Evolutionary conservation across 2,113 vertebrate genomes (phyloP), one percentile per base, ranked within the genome.

Genomic region (Rhombomys opimus): DNA sequence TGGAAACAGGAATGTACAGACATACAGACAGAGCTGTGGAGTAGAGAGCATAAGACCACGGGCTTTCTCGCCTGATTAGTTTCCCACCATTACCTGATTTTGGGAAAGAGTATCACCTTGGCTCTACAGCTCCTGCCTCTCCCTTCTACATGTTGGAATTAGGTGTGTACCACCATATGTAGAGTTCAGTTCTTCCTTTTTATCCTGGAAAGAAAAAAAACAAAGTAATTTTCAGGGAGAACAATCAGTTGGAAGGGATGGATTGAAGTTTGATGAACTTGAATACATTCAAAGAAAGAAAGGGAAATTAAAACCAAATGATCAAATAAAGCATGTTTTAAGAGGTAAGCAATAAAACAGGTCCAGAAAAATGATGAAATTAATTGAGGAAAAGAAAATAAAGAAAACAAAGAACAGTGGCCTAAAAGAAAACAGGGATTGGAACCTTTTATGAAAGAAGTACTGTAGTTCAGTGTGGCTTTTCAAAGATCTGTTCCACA

Each of bases 151-250:
- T 78, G 46, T 27, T 78, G 30, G 25, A 52, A 78, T 52, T 52
- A 78, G 25, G 25, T 30, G 17, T 50, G 46, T 77, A 52, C 75
- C 25, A 77, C 13, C 7, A 7, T 17, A 38, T n/a, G 8, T 10
- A 25, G 41, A 15, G 27, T 17, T 73, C 72, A 9, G 9, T 32
- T 32, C 11, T 68, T 95, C 87, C 3, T 95, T 75, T 87, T 27
- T 93, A 61, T 57, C 30, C 25, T 89, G 54, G 22, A 27, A 95
- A 68, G 32, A 93, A 7, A 23, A 23, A 96, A 92, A 96, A 25
- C 41, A 77, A 52, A 46, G 7, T 73, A 65, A 35, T 38, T 4
- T 88, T 63, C 27, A 91, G 20, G 27, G 25, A 77, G 41, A 93
- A 7, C 59, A 77, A 72, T 41, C 18, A 93, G 89, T 70, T 22